Evolutionary conservation across 2,797 vertebrate species (phyloP).

Genomic region (Cirrhinus molitorella): DNA sequence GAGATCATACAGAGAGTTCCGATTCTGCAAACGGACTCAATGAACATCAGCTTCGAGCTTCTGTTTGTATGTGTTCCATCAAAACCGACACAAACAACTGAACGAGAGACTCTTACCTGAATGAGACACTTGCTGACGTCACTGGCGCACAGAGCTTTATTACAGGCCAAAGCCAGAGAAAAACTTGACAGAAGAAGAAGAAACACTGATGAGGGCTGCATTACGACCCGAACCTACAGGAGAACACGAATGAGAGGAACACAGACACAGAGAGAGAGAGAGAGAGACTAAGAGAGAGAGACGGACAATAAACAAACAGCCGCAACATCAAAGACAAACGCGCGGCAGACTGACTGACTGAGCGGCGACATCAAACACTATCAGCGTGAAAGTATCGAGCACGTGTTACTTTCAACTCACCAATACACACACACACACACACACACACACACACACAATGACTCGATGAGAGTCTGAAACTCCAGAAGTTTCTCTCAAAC

Average conservation of each 20-base stretch:
- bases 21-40: not conserved
- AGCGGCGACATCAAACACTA: slow-evolving; percentile 26
- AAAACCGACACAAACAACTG: not conserved
- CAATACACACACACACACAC: not conserved
- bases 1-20: too few relatives aligned
- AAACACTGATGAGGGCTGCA: slow-evolving; percentile 81
- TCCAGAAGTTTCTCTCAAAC: not conserved
- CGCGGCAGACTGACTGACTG: not conserved
- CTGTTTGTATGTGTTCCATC: not conserved
- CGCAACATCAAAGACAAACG: slow-evolving; percentile 24
- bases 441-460: too few relatives aligned
- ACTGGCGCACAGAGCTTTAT: slow-evolving; percentile 97
- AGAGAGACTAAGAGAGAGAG: slow-evolving; percentile 3
- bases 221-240: slow-evolving; percentile 78
- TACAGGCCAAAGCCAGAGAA: slow-evolving; percentile 85
- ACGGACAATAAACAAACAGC: slow-evolving; percentile 6
- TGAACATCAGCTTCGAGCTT: not conserved
- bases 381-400: not conserved
- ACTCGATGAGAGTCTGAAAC: not conserved
- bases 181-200: slow-evolving; percentile 84
- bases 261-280: slow-evolving; percentile 14
- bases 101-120: slow-evolving; percentile 81
- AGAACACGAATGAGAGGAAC: not conserved
- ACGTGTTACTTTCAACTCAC: not conserved
- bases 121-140: slow-evolving; percentile 99